phyloP scores from a whole-genome alignment of 30 jellyfish, hydroid and myxozoan genomes.

The Haliclystus octoradiatus region DNA sequence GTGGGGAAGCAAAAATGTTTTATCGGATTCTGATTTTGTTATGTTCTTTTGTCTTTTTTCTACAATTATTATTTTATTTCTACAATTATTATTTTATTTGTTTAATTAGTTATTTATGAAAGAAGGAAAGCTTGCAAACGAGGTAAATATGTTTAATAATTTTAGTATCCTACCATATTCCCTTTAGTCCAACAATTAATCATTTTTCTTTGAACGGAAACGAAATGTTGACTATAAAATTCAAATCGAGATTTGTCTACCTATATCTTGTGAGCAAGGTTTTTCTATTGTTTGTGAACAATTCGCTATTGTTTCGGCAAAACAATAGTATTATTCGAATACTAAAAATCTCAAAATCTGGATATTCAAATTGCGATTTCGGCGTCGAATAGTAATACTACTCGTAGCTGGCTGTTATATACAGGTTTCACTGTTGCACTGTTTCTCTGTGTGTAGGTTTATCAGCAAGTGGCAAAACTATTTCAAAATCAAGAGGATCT shows the following conservation, averaged over 20 bases:
- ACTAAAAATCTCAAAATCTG: no score
- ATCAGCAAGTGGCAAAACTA: slow-evolving; percentile 82
- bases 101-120: slow-evolving; percentile 32
- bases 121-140: slow-evolving; percentile 93
- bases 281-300: no score
- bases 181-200: background rate
- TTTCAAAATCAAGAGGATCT: slow-evolving; percentile 86
- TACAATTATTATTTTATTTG: background rate
- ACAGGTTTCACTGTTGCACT: no score
- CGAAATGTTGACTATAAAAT: background rate
- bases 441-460: slow-evolving; percentile 20
- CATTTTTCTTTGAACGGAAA: background rate
- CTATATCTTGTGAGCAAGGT: background rate
- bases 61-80: background rate
- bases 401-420: no score
- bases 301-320: background rate
- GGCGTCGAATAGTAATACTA: no score
- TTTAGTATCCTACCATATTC: background rate
- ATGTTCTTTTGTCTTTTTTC: background rate
- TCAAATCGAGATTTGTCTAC: background rate
- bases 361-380: no score
- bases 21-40: background rate
- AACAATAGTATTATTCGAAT: no score
- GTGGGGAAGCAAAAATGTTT: no score
- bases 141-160: slow-evolving; percentile 16